Evolutionary conservation across 2,797 vertebrate genomes (phyloP), one percentile per base, ranked within the genome.

Genomic region (Smutsia temminckii): DNA sequence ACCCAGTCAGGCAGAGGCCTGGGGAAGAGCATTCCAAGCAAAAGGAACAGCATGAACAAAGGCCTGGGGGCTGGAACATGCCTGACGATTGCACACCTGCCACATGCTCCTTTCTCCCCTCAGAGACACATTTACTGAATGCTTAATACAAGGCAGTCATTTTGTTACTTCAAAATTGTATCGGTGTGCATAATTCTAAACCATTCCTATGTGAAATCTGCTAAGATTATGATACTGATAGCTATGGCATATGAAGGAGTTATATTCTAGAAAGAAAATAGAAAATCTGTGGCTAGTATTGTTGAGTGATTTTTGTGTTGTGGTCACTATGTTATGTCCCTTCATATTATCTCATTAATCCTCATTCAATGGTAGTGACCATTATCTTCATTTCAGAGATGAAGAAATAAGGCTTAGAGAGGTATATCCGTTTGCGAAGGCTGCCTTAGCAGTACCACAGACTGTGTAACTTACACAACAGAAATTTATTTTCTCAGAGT

Each of bases 61-160:
- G 21, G 20, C 1, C 0, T 11, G 11, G 40, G 51, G 63, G 2
- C 20, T 5, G 20, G 37, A 55, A 21, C 2, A 2, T 53, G 3
- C 5, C 4, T 11, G 16, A 37, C 0, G 12, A 27, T 1, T n/a
- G 9, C 34, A 7, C 1, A 4, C 8, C 25, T 29, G 2, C 21
- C 11, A 11, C 46, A 2, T 49, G 7, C 23, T 42, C 27, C 46
- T 46, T 46, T 80, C 51, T 59, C 9, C 8, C 46, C 32, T 59
- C 64, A 42, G 23, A 42, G 29, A 80, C 21, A 77, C 17, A 90
- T 34, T 55, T 86, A 40, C 17, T 27, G 8, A 74, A 37, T 25
- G 16, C 49, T 83, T 74, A 49, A 64, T 27, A 49, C 53, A 78
- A 74, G 8, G 5, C 12, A 18, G 17, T 66, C 13, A 40, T 8